A percentile compares a stretch with the other conserved stretches of the same genome.
phyloP scores from a whole-genome alignment of 2,113 vertebrate genomes.

The Rhinolophus sinicus region DNA sequence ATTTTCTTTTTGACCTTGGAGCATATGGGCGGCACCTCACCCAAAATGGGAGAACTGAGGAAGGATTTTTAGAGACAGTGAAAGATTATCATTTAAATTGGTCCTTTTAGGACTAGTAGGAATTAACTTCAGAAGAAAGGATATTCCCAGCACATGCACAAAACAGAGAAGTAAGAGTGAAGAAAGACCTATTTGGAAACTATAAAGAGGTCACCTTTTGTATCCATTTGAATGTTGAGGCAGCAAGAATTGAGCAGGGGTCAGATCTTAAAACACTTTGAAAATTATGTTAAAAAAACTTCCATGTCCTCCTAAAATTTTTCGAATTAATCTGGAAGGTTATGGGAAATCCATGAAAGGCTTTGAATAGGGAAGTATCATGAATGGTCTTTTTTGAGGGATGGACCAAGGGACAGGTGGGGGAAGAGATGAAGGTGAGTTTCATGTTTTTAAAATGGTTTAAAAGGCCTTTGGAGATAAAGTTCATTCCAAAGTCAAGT shows the following conservation, averaged over 20 bases:
- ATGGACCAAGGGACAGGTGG: background rate
- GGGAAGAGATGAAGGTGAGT: conserved; percentile 19
- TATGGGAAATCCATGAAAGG: conserved; percentile 22
- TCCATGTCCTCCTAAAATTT: background rate
- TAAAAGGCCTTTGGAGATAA: background rate
- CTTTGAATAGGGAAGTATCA: conserved; percentile 21
- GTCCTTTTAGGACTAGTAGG: background rate
- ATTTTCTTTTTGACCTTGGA: background rate
- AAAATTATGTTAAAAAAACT: conserved; percentile 30
- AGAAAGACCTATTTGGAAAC: background rate
- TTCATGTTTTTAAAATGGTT: conserved; percentile 4
- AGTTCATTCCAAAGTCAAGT: conserved; percentile 28
- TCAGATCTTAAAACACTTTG: conserved; percentile 24
- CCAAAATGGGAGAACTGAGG: background rate
- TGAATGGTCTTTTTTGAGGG: background rate
- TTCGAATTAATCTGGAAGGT: conserved; percentile 30
- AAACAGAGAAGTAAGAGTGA: background rate
- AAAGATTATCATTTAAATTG: background rate
- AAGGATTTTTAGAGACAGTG: background rate
- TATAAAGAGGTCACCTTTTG: background rate
- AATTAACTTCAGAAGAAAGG: background rate
- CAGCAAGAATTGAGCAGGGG: background rate
- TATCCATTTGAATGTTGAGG: background rate
- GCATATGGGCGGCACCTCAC: background rate
- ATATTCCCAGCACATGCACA: background rate